Evolutionary conservation across 1,140 invertebrate species (phyloP).

Genomic region (Whitmania pigra): DNA sequence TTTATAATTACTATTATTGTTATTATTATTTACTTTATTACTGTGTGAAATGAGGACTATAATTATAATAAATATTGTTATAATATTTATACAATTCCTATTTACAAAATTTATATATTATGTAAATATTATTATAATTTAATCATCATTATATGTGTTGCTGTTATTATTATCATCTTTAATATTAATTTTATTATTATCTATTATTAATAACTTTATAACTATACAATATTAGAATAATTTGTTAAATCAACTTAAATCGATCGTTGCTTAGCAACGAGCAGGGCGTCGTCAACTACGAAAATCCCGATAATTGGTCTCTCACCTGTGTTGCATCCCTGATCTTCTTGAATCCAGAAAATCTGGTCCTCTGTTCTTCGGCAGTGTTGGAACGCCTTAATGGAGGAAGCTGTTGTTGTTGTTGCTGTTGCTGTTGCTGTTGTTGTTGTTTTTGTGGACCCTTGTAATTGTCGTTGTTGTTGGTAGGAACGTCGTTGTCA

Average conservation of each 20-base stretch:
- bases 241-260: background rate
- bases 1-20: too few relatives aligned
- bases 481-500: background rate
- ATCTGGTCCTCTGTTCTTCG: background rate
- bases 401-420: background rate
- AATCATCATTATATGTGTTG: too few relatives aligned
- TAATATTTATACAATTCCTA: too few relatives aligned
- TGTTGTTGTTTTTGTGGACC: slow-evolving; percentile 1
- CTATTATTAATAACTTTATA: too few relatives aligned
- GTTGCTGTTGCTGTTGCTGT: slow-evolving; percentile 7
- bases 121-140: too few relatives aligned
- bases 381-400: background rate
- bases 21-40: background rate
- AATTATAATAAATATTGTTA: too few relatives aligned
- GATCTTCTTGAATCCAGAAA: background rate
- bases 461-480: background rate
- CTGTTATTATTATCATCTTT: background rate
- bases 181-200: background rate
- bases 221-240: too few relatives aligned
- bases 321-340: background rate
- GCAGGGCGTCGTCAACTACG: background rate
- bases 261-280: background rate
- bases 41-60: too few relatives aligned
- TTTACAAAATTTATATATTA: too few relatives aligned
- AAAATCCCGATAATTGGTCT: background rate